Evolutionary conservation across 2,113 vertebrate genomes (phyloP), one percentile per base, ranked within the genome.

Genomic region (Mustelus asterias): DNA sequence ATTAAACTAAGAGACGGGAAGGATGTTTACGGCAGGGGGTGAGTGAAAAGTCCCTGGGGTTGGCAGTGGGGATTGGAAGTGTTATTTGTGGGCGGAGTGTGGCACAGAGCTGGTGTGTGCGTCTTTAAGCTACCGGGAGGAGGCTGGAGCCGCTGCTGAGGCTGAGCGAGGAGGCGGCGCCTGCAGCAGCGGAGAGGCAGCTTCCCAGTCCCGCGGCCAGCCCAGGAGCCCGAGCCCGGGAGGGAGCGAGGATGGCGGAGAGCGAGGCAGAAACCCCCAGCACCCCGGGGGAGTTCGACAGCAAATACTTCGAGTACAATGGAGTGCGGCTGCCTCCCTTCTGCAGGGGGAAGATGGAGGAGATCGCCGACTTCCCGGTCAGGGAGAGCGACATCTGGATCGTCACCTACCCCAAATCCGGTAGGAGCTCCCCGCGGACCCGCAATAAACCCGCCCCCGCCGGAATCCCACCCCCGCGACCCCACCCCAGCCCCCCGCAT

Each of bases 311-410:
- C 97, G 99, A 99, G 97, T 98, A 98, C 97, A 98, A 99, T 96
- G 99, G 99, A 96, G 98, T 99, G 97, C 98, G 99, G 96, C 98
- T 99, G 96, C 99, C 99, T 97, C 99, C 99, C 97, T 99, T 99
- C 98, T 99, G 99, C 98, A 98, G 98, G 94, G 99, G 99, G 96
- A 99, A 99, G 98, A 99, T 99, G 99, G 99, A 99, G 97, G 99
- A 99, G 96, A 99, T 99, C 97, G 97, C 98, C 96, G 98, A 98
- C 97, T 99, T 99, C 98, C 98, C 99, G 72, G 98, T 99, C 96
- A 97, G 99, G 97, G 98, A 98, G 96, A 99, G 98, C 97, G 99
- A 99, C 97, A 98, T 99, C 96, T 99, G 99, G 99, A 99, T 99
- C 24, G 98, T 99, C 96, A 99, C 99, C 94, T 99, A 99, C 96